Evolutionary conservation across 2,888 invertebrate species (phyloP).

Genomic region (Erpobdella octoculata): DNA sequence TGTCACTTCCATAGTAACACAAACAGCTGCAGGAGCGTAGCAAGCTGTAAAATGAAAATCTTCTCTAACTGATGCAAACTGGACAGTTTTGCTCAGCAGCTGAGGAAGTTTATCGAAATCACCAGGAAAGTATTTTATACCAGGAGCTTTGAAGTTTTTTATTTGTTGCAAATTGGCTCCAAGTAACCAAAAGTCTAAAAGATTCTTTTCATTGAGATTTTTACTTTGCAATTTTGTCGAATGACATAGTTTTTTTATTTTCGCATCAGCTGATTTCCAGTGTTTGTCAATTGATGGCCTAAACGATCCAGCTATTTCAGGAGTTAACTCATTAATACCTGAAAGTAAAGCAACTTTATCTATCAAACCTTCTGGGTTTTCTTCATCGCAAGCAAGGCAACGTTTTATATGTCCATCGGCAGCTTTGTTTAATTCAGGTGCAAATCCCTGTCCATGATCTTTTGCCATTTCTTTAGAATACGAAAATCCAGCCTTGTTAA

Average conservation of each 20-base stretch:
- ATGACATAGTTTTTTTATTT: not conserved
- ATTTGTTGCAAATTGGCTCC: not conserved
- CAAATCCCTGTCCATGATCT: not conserved
- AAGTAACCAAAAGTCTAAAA: slow-evolving; percentile 2
- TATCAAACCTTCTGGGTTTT: not conserved
- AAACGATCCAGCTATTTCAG: not conserved
- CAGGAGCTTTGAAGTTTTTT: slow-evolving; percentile 31
- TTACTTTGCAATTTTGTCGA: not conserved
- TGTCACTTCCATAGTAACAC: not conserved
- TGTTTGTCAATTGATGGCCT: not conserved
- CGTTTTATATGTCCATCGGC: slow-evolving; percentile 2
- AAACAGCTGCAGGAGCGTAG: slow-evolving; percentile 33
- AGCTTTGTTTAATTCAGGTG: not conserved
- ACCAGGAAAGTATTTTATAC: slow-evolving; percentile 37
- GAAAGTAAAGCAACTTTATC: not conserved
- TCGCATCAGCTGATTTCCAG: not conserved
- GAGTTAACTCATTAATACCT: slow-evolving; percentile 11
- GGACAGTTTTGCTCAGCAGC: slow-evolving; percentile 16
- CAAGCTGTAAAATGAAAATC: slow-evolving; percentile 33
- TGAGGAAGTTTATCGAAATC: slow-evolving; percentile 34
- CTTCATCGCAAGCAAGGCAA: not conserved
- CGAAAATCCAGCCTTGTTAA: slow-evolving; percentile 18
- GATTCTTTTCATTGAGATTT: not conserved
- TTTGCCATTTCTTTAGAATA: not conserved
- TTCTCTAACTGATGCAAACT: slow-evolving; percentile 32